Conservation (phyloP, 2,888 invertebrate genomes). For the Agrilus mali region DNA sequence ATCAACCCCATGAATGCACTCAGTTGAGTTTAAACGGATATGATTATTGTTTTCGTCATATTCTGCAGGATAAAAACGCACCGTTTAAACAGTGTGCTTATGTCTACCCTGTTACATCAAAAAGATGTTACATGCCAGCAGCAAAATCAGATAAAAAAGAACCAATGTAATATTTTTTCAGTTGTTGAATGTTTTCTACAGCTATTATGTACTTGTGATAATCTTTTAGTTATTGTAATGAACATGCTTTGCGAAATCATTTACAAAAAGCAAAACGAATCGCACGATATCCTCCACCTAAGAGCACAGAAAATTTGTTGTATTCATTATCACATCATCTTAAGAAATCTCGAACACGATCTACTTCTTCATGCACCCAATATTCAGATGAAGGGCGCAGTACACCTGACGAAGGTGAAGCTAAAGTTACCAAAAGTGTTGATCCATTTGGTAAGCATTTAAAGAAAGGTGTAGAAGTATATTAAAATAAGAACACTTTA, state of each 20-base stretch:
- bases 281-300: conserved; percentile 47
- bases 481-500: conserved; percentile 10
- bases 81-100: conserved; percentile 74
- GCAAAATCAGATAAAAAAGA: conserved; percentile 61
- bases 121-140: conserved; percentile 67
- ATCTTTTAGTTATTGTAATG: conserved; percentile 47
- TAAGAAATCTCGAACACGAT: conserved; percentile 27
- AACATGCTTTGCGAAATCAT: conserved; percentile 55
- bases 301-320: conserved; percentile 53
- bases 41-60: conserved; percentile 70
- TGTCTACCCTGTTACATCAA: conserved; percentile 52
- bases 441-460: conserved; percentile 46
- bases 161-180: conserved; percentile 35
- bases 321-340: conserved; percentile 54
- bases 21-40: conserved; percentile 57
- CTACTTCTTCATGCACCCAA: conserved; percentile 20
- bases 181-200: not conserved
- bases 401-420: conserved; percentile 35
- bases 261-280: conserved; percentile 47
- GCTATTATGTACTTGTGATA: not conserved
- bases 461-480: not conserved
- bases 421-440: conserved; percentile 33
- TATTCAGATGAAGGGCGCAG: conserved; percentile 24
- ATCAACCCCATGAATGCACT: conserved; percentile 53
- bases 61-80: conserved; percentile 69